phyloP scores from a whole-genome alignment of 1,140 invertebrate genomes.

The Leucophenga varia region DNA sequence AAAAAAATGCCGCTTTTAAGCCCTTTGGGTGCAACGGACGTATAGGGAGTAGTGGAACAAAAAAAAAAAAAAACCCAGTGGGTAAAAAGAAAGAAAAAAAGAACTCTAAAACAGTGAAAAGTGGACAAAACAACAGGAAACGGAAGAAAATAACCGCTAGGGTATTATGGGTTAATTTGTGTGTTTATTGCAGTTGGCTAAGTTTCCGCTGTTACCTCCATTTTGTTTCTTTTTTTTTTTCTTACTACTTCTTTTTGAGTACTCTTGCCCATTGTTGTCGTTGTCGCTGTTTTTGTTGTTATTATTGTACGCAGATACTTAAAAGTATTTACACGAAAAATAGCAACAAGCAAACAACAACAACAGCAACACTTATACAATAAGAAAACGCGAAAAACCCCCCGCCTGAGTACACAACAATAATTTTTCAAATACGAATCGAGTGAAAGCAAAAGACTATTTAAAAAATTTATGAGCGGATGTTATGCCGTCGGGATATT shows the following conservation, averaged over 20 bases:
- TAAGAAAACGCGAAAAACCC: too few species aligned
- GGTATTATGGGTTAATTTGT: slow-evolving; percentile 52
- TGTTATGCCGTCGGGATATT: slow-evolving; percentile 55
- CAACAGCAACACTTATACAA: too few species aligned
- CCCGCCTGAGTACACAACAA: slow-evolving; percentile 6
- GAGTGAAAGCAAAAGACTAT: slow-evolving; percentile 42
- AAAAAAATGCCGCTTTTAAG: too few species aligned
- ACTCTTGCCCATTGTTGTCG: too few species aligned
- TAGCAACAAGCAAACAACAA: neutral
- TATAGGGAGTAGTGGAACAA: neutral
- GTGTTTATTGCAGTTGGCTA: slow-evolving; percentile 53
- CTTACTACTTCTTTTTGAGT: too few species aligned
- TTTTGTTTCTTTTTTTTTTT: too few species aligned
- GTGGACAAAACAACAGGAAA: too few species aligned
- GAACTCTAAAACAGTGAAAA: too few species aligned
- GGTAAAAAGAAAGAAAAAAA: too few species aligned
- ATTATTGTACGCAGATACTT: slow-evolving; percentile 41
- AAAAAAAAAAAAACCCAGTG: too few species aligned
- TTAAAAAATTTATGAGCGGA: slow-evolving; percentile 55
- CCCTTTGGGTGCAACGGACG: slow-evolving; percentile 27
- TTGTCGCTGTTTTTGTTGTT: slow-evolving; percentile 22
- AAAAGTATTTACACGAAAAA: slow-evolving; percentile 35
- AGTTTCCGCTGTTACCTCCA: slow-evolving; percentile 24
- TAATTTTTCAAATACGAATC: too few species aligned
- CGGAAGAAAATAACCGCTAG: too few species aligned